A percentile compares a stretch with the other conserved stretches of the same genome.
Conservation (phyloP, 2,888 invertebrate genomes). For the Drosophila pullipes region DNA sequence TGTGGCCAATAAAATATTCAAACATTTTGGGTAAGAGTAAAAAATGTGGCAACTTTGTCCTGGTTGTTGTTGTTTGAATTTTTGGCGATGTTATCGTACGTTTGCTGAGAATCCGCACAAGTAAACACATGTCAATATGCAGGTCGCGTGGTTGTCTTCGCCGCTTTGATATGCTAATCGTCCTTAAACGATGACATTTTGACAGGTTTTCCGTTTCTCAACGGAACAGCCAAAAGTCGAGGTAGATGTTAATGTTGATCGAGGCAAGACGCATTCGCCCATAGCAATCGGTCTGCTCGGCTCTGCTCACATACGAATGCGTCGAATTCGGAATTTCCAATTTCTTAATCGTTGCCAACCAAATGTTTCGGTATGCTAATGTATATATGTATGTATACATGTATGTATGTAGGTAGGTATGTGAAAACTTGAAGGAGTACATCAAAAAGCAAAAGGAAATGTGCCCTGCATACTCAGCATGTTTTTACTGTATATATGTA, state of each 20-base stretch:
- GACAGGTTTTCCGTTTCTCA: constrained; percentile 80
- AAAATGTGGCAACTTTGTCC: neutral
- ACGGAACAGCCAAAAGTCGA: constrained; percentile 51
- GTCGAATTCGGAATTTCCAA: constrained; percentile 14
- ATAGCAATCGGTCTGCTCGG: constrained; percentile 6
- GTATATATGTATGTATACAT: too few species aligned
- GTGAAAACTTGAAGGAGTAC: neutral
- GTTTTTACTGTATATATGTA: constrained; percentile 18
- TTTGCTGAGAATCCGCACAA: constrained; percentile 52
- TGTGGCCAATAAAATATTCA: constrained; percentile 72
- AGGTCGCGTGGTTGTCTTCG: constrained; percentile 65
- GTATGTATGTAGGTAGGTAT: neutral
- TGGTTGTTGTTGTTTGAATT: constrained; percentile 9
- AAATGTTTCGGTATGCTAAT: constrained; percentile 3
- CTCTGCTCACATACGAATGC: neutral
- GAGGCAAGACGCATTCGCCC: constrained; percentile 10
- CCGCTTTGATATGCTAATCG: constrained; percentile 79
- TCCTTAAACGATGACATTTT: constrained; percentile 75
- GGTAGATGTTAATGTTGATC: constrained; percentile 33
- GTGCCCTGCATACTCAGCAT: neutral
- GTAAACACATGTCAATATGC: constrained; percentile 78
- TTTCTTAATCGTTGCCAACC: constrained; percentile 43
- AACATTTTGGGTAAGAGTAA: constrained; percentile 34
- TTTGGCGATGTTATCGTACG: constrained; percentile 11
- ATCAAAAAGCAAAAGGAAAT: constrained; percentile 12